Evolutionary conservation across 2,888 invertebrate species (phyloP), one percentile per base, ranked within the genome.

Genomic region (Vesta saturnalis): DNA sequence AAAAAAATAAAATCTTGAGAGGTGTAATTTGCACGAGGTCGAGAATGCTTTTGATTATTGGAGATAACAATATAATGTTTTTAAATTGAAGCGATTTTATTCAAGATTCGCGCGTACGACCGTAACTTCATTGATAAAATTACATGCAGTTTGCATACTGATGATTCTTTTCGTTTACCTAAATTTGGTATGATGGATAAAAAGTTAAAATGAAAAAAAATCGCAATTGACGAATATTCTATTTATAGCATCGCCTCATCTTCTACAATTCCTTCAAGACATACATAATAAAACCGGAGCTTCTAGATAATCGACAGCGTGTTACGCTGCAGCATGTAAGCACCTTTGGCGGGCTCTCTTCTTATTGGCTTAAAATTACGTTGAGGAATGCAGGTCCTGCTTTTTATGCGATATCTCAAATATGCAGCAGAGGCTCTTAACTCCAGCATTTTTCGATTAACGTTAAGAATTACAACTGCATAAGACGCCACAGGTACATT

Each of bases 331-430:
- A 63, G 54, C 54, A 59, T 59, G 63, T 56, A 68, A 39, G 55
- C 58, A 64, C 54, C 56, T 60, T 69, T 73, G 73, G 73, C 73
- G 73, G 73, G 73, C 60, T 65, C 22, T 39, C 35, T 60, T 60
- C 56, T 57, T 19, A 73, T 73, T 73, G 73, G 73, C 56, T 59
- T 21, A 56, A 59, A 56, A 35, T 23, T 18, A 63, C 60, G 54
- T 30, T 21, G 55, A 47, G 69, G 73, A 73, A 73, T 72, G 71
- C 68, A 62, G 68, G 56, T 63, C 62, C 64, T 59, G 62, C 59
- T 69, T 73, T 72, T 71, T 73, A 65, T 54, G 46, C 60, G 59
- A 61, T 62, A 65, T 56, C 61, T 58, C 30, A 65, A 65, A 70
- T 66, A 70, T 66, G 69, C 69, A 62, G 61, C 64, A n/a, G n/a